Percentiles rank a stretch among this genome's conserved stretches.
Conservation (phyloP, 2,888 invertebrate species). For the Hirudinaria manillensis region DNA sequence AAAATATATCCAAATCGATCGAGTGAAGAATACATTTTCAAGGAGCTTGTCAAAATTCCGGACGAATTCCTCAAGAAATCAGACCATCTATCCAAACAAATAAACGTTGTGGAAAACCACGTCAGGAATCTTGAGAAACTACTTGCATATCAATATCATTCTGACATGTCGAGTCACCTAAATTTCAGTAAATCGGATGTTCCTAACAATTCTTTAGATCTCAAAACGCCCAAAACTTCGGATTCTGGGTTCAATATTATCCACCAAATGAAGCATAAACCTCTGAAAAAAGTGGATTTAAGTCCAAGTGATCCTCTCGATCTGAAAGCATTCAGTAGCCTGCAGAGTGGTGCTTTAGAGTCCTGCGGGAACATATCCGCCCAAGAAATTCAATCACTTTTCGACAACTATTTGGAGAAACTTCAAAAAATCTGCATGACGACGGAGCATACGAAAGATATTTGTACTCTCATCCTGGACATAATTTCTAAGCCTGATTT, state of each 20-base stretch:
- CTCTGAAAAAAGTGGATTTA: neutral
- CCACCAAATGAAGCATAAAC: neutral
- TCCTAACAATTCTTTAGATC: neutral
- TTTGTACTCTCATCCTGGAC: constrained; percentile 1
- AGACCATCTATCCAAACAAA: neutral
- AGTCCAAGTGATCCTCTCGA: neutral
- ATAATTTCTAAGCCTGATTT: neutral
- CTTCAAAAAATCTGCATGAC: constrained; percentile 12
- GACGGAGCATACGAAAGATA: neutral
- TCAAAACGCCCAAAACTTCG: neutral
- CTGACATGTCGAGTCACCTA: neutral
- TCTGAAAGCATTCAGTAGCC: neutral
- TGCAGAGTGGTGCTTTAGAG: neutral
- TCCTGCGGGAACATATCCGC: neutral
- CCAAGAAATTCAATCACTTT: neutral
- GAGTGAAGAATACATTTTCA: too few species aligned
- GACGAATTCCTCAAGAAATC: neutral
- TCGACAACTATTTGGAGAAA: neutral
- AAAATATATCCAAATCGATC: too few species aligned
- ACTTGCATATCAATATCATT: neutral
- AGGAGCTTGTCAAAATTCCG: neutral
- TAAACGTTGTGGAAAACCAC: constrained; percentile 6
- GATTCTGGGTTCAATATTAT: too few species aligned
- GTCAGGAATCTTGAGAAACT: neutral
- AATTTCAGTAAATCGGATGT: neutral